Base-by-base conservation (phyloP, 1,140 invertebrate species). In the Melanaphis sacchari region DNA sequence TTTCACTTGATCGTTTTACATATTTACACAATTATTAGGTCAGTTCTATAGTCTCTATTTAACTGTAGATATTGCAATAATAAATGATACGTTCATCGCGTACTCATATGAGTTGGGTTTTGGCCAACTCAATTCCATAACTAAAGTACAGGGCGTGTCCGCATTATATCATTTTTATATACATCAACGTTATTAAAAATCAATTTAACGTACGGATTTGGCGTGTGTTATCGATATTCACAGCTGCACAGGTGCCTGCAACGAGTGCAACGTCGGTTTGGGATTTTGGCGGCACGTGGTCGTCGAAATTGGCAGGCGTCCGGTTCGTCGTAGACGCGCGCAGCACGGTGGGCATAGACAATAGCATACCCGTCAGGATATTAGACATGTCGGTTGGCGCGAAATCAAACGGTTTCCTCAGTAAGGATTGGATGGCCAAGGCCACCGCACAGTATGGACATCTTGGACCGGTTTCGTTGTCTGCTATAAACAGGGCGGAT, bases 391-490 rank as follows among this genome's bases (percentile, higher is more conserved):
- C 2, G 1, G 26, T 6, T 18, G 66, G 31, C 8, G 46, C 41
- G 41, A 66, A 76, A 21, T 46, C 54, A 4, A 38, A n/a, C 40
- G 90, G 90, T 36, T 91, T 91, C 11, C 24, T 91, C 15, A 46
- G 82, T n/a, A 91, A 81, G 22, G 31, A 22, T 91, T 91, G 90
- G 90, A 24, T 91, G 90, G 90, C 66, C 31, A 91, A 91, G n/a
- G 90, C 90, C 31, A 91, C 36, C 21, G 66, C 40, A 8, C 59
- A 43, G 21, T 81, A 76, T 9, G 40, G 90, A 9, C n/a, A 6
- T 5, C 15, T 31, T 4, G 90, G 90, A 2, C 90, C 90, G 54
- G 43, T 91, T 1, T 22, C 90, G n/a, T 49, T 91, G n/a, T 91
- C 43, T 1, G 90, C n/a, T 21, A 82, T 91, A 36, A 91, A 91